Conservation (phyloP, 2,797 vertebrate species). For the Eospalax fontanierii region DNA sequence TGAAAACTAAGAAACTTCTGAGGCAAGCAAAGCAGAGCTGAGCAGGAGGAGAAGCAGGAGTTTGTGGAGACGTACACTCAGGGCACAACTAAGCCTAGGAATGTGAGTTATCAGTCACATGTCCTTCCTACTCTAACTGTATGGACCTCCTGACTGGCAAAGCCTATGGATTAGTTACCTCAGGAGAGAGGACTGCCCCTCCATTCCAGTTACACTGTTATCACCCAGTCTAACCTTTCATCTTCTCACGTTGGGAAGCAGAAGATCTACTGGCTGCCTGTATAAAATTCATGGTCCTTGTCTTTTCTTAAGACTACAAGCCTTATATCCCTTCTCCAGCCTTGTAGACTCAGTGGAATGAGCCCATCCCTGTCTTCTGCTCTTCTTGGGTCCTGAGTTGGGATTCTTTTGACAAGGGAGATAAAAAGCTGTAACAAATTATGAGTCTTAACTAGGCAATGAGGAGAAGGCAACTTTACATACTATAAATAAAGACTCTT, state of each 20-base stretch:
- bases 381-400: too few species aligned
- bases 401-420: too few species aligned
- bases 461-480: too few species aligned
- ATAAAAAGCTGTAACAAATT: too few species aligned
- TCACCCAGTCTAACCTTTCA: background rate
- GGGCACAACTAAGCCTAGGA: background rate
- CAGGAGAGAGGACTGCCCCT: background rate
- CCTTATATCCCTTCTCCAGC: too few species aligned
- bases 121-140: background rate
- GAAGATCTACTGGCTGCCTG: background rate
- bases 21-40: background rate
- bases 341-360: too few species aligned
- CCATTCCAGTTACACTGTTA: too few species aligned
- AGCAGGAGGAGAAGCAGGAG: background rate
- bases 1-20: background rate
- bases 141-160: background rate
- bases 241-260: background rate
- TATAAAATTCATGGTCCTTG: background rate
- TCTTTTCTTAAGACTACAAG: background rate
- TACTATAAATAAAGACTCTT: too few species aligned
- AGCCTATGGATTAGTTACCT: too few species aligned
- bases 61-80: background rate
- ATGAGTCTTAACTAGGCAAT: too few species aligned
- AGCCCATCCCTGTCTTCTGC: too few species aligned
- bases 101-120: background rate